Conservation (phyloP, 2,113 vertebrate genomes). For the Cyrtonyx montezumae region DNA sequence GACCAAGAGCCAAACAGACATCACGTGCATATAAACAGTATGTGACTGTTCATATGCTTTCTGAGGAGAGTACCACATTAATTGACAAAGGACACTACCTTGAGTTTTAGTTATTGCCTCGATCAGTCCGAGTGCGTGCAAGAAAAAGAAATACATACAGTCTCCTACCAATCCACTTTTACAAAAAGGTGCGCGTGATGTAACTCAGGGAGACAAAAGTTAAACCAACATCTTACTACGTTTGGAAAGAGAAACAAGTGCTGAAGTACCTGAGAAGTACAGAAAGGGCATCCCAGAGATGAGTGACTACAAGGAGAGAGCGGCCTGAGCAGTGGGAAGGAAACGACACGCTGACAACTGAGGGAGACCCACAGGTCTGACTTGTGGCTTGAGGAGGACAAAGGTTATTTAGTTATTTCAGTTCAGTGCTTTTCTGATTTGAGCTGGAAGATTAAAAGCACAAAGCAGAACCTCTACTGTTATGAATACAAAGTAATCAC, state of each 20-base stretch:
- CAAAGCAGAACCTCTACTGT: neutral
- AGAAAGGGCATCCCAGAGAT: neutral
- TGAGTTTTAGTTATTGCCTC: neutral
- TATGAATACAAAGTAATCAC: constrained; percentile 1
- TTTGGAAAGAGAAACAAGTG: neutral
- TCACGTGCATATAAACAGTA: neutral
- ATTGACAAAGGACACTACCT: neutral
- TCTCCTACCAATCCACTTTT: neutral
- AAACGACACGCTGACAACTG: constrained; percentile 4
- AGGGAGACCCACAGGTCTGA: constrained; percentile 26
- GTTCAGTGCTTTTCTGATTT: constrained; percentile 1
- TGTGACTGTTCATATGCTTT: neutral
- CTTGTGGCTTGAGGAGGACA: constrained; percentile 3
- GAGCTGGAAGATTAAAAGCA: neutral
- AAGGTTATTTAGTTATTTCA: neutral
- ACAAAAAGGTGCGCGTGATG: neutral
- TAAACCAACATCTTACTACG: neutral
- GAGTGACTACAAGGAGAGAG: neutral
- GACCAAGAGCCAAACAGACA: neutral
- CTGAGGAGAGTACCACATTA: neutral
- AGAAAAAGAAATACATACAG: neutral
- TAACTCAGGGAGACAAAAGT: neutral
- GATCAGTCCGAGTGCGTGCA: neutral
- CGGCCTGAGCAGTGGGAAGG: neutral
- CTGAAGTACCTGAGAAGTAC: neutral